phyloP scores from a whole-genome alignment of 2,888 invertebrate genomes.

The Meiosimyza decipiens region DNA sequence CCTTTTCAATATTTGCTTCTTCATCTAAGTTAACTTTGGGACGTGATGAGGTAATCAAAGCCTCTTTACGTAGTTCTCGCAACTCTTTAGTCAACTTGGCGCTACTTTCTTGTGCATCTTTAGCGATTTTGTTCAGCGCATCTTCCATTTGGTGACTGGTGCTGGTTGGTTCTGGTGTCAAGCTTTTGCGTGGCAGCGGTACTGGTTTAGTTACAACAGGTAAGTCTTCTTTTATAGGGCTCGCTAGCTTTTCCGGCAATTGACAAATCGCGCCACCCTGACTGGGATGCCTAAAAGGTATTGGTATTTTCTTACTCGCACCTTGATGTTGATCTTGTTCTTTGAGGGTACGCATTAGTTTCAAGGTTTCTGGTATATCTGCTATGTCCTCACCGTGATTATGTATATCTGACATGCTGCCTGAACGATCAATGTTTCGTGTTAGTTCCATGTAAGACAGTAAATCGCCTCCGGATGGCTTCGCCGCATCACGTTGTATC shows the following conservation, averaged over 20 bases:
- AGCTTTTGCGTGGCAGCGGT: slow-evolving; percentile 69
- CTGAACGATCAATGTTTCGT: slow-evolving; percentile 71
- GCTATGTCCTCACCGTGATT: slow-evolving; percentile 49
- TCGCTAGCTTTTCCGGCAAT: slow-evolving; percentile 58
- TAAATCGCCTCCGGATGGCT: slow-evolving; percentile 67
- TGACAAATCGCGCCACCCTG: slow-evolving; percentile 64
- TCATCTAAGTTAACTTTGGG: slow-evolving; percentile 50
- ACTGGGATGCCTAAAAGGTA: slow-evolving; percentile 64
- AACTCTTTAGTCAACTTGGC: slow-evolving; percentile 77
- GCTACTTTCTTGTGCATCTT: slow-evolving; percentile 81
- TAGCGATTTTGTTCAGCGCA: slow-evolving; percentile 77
- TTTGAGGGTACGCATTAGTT: slow-evolving; percentile 58
- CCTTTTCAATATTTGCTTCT: slow-evolving; percentile 56
- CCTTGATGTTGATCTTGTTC: slow-evolving; percentile 57
- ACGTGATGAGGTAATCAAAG: slow-evolving; percentile 56
- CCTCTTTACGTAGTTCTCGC: slow-evolving; percentile 69
- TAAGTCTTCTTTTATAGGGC: slow-evolving; percentile 46
- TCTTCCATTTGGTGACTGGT: slow-evolving; percentile 74
- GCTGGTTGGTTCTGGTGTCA: slow-evolving; percentile 68
- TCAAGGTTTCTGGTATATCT: slow-evolving; percentile 61
- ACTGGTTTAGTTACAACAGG: slow-evolving; percentile 68
- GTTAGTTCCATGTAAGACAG: slow-evolving; percentile 71
- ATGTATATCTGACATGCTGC: slow-evolving; percentile 72
- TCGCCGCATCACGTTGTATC: slow-evolving; percentile 73
- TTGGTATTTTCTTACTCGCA: slow-evolving; percentile 44